phyloP scores from a whole-genome alignment of 1,140 invertebrate species.

The Penaeus japonicus region DNA sequence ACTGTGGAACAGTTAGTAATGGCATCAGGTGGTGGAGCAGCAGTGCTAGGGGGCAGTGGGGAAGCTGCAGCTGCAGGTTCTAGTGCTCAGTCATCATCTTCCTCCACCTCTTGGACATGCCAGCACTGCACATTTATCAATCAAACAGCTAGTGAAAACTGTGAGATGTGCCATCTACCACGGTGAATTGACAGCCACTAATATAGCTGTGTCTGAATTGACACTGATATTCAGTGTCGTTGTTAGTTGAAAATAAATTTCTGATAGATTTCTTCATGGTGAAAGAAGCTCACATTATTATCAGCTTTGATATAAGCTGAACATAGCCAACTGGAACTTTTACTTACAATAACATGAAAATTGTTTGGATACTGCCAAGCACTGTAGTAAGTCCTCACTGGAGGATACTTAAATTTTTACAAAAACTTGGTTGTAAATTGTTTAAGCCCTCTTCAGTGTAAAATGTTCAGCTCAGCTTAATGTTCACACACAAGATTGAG shows the following conservation, averaged over 20 bases:
- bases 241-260: conserved; percentile 7
- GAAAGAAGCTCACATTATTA: conserved; percentile 33
- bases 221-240: conserved; percentile 43
- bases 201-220: background rate
- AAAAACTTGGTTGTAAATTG: conserved; percentile 40
- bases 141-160: conserved; percentile 73
- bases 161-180: conserved; percentile 93
- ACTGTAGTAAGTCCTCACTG: conserved; percentile 37
- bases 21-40: conserved; percentile 65
- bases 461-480: conserved; percentile 39
- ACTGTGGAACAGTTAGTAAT: conserved; percentile 87
- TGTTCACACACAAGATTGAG: conserved; percentile 20
- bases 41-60: conserved; percentile 31
- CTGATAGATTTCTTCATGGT: conserved; percentile 31
- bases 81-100: conserved; percentile 2
- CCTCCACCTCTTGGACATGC: conserved; percentile 79
- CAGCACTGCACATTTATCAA: conserved; percentile 93
- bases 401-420: conserved; percentile 49
- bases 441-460: conserved; percentile 13
- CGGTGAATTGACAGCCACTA: conserved; percentile 43
- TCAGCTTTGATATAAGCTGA: background rate
- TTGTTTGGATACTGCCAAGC: conserved; percentile 50
- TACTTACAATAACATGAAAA: conserved; percentile 29
- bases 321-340: conserved; percentile 9
- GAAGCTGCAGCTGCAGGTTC: conserved; percentile 27